phyloP scores from a whole-genome alignment of 35 echinoderm and acorn worm species.

The Patiria miniata region DNA sequence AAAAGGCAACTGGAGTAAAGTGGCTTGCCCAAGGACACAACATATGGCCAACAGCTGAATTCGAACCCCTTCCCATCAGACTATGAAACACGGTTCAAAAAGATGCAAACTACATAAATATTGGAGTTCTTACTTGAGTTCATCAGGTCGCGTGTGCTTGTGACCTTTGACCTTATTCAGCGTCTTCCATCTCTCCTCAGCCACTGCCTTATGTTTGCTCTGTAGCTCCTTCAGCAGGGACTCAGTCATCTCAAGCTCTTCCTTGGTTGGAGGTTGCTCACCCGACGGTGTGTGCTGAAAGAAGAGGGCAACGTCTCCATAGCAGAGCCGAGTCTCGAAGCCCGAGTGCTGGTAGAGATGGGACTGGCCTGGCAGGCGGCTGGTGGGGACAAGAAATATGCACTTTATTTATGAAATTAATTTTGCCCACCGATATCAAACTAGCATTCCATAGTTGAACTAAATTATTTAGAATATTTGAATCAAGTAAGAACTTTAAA shows the following conservation, averaged over 20 bases:
- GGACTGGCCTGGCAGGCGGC: constrained; percentile 69
- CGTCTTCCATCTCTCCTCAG: constrained; percentile 41
- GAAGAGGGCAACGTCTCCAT: constrained; percentile 90
- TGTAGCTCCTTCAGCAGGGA: constrained; percentile 29
- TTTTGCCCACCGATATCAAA: not conserved
- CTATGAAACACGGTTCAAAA: no score
- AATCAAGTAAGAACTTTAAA: constrained; percentile 1
- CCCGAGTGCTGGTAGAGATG: constrained; percentile 88
- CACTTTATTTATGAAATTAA: not conserved
- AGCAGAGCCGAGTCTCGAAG: constrained; percentile 80
- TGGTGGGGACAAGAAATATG: constrained; percentile 21
- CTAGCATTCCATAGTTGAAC: not conserved
- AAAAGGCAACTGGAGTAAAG: no score
- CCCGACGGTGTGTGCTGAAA: constrained; percentile 85
- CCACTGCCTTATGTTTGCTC: constrained; percentile 26
- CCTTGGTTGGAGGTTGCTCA: constrained; percentile 39
- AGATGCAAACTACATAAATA: no score
- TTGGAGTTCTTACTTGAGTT: constrained; percentile 54
- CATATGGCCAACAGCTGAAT: no score
- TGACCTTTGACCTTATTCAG: not conserved
- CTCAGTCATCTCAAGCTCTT: constrained; percentile 39
- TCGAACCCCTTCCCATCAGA: no score
- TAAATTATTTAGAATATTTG: no score
- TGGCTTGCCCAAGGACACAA: no score
- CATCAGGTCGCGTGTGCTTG: constrained; percentile 61